Evolutionary conservation across 1,140 invertebrate genomes (phyloP).

Genomic region (Scaptomyza graminum): DNA sequence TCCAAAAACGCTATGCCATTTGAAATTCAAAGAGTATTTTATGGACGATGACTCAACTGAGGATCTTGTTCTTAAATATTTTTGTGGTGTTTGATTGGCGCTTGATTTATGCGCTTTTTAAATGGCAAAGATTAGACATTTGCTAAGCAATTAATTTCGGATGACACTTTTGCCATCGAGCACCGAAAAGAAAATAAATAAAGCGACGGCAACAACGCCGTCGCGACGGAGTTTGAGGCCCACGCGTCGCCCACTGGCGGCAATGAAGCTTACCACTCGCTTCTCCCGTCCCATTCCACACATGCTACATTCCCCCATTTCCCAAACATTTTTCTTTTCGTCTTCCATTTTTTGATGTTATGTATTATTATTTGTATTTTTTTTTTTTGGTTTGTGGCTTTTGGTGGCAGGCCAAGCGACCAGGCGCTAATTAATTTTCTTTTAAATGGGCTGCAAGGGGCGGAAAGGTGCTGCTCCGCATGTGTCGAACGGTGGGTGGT

Average conservation of each 20-base stretch:
- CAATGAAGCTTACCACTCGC: neutral
- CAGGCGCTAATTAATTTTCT: slow-evolving; percentile 77
- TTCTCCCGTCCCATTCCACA: slow-evolving; percentile 13
- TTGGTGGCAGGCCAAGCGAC: slow-evolving; percentile 57
- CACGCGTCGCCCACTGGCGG: slow-evolving; percentile 46
- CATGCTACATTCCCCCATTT: slow-evolving; percentile 23
- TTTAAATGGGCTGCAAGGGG: slow-evolving; percentile 55
- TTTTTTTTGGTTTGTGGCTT: slow-evolving; percentile 27
- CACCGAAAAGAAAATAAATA: slow-evolving; percentile 16
- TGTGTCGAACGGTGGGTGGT: no score
- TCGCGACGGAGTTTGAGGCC: slow-evolving; percentile 7
- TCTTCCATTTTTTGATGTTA: slow-evolving; percentile 2
- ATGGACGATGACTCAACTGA: neutral
- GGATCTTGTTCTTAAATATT: neutral
- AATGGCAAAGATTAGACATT: slow-evolving; percentile 82
- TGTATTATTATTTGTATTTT: neutral
- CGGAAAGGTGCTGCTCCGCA: slow-evolving; percentile 64
- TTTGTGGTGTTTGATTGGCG: slow-evolving; percentile 68
- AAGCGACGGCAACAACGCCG: slow-evolving; percentile 41
- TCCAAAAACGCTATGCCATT: neutral
- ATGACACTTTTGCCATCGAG: slow-evolving; percentile 66
- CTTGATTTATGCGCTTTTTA: slow-evolving; percentile 81
- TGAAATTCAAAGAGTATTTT: no score
- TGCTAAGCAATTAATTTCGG: slow-evolving; percentile 79
- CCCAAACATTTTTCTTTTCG: slow-evolving; percentile 35